Conservation (phyloP, 1,140 invertebrate genomes). For the Heterodera carotae region DNA sequence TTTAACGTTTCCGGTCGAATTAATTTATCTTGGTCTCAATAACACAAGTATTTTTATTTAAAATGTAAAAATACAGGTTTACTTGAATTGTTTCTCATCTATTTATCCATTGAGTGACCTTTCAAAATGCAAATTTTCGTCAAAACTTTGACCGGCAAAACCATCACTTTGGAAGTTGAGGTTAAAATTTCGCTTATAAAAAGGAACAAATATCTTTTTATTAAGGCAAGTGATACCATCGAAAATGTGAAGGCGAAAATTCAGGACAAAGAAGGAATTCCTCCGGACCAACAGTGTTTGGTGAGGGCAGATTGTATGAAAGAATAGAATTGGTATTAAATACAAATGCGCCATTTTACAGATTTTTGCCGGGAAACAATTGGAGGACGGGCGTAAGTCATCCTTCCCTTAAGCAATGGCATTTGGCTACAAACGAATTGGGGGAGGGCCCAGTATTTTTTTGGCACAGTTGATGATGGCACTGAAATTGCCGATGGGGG, state of each 20-base stretch:
- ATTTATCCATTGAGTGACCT: background rate
- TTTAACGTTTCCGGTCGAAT: too few relatives aligned
- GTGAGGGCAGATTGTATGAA: constrained; percentile 67
- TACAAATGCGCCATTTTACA: constrained; percentile 62
- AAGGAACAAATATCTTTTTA: constrained; percentile 58
- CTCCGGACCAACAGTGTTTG: constrained; percentile 68
- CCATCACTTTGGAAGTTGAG: constrained; percentile 65
- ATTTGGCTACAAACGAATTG: too few relatives aligned
- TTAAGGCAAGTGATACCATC: constrained; percentile 70
- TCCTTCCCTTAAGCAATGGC: too few relatives aligned
- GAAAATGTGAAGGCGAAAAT: constrained; percentile 70
- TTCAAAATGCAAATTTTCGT: constrained; percentile 69
- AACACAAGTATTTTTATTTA: too few relatives aligned
- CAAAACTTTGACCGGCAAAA: constrained; percentile 69
- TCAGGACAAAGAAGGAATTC: constrained; percentile 70
- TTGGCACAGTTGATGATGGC: too few relatives aligned
- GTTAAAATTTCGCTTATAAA: background rate
- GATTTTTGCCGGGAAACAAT: constrained; percentile 77
- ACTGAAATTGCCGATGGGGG: too few relatives aligned
- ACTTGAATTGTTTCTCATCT: too few relatives aligned
- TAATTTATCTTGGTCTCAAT: too few relatives aligned
- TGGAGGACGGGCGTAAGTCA: constrained; percentile 70
- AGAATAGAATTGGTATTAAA: too few relatives aligned
- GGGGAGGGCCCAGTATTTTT: too few relatives aligned
- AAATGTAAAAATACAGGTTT: too few relatives aligned